Evolutionary conservation across 2,888 invertebrate genomes (phyloP).

Genomic region (Diarsia mendica): DNA sequence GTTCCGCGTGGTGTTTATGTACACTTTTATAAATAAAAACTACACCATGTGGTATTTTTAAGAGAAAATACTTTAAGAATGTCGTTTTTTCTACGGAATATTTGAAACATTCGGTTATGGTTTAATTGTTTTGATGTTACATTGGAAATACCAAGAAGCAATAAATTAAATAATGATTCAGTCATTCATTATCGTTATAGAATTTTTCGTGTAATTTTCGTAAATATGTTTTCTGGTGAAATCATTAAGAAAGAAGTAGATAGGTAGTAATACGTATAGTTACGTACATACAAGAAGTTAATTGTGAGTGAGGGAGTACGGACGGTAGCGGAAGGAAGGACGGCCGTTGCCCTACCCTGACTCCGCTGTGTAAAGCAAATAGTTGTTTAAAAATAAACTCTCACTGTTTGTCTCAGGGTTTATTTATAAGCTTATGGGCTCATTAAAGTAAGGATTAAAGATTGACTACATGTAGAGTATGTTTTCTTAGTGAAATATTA

Average conservation of each 20-base stretch:
- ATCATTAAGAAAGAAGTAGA: conserved; percentile 34
- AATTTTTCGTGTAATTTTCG: conserved; percentile 7
- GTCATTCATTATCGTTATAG: not conserved
- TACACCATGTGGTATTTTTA: conserved; percentile 42
- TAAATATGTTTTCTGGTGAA: conserved; percentile 35
- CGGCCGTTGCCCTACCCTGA: conserved; percentile 81
- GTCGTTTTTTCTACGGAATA: conserved; percentile 27
- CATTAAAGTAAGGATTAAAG: conserved; percentile 33
- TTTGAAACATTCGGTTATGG: conserved; percentile 1
- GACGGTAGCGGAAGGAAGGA: conserved; percentile 82
- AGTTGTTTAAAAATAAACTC: conserved; percentile 70
- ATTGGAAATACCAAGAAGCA: conserved; percentile 25
- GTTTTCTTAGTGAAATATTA: conserved; percentile 28
- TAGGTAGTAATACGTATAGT: conserved; percentile 33
- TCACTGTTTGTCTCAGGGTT: conserved; percentile 67
- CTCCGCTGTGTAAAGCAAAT: conserved; percentile 54
- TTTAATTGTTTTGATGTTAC: conserved; percentile 18
- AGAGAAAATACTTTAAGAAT: conserved; percentile 17
- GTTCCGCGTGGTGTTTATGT: conserved; percentile 72
- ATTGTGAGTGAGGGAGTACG: conserved; percentile 70
- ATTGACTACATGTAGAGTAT: conserved; percentile 17
- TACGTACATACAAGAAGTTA: conserved; percentile 39
- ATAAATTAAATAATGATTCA: conserved; percentile 33
- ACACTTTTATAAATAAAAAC: conserved; percentile 57
- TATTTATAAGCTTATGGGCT: conserved; percentile 38